These are phyloP conservation scores for Parazoanthus atlanticus DNA, from an alignment of 92 coral and sea anemone species.

Conservation along the genomic window DNA sequence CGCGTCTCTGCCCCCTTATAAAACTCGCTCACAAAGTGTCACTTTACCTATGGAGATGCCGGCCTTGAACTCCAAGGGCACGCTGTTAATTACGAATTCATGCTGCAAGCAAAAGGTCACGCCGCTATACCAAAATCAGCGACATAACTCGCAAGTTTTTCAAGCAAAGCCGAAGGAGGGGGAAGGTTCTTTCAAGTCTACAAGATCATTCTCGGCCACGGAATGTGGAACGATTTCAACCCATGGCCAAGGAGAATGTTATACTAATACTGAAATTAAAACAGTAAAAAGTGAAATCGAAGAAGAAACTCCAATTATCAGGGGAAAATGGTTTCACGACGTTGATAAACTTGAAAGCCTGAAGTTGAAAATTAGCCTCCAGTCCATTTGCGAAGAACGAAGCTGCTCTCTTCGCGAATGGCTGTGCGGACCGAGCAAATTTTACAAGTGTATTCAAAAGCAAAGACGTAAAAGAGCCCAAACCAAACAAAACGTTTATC, in stretches of 20 bases:
- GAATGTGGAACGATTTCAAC: not conserved
- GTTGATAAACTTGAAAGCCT: constrained; percentile 63
- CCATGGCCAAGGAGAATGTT: not conserved
- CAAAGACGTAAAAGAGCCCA: constrained; percentile 34
- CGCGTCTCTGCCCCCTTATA: constrained; percentile 54
- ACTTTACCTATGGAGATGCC: constrained; percentile 66
- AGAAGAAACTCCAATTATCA: constrained; percentile 7
- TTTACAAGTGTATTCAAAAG: constrained; percentile 64
- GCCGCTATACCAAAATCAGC: not conserved
- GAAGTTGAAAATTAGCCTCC: constrained; percentile 39
- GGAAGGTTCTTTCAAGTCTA: not conserved
- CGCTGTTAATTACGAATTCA: not conserved
- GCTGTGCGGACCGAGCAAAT: constrained; percentile 59
- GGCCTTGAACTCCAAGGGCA: constrained; percentile 25
- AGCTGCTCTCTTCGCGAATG: constrained; percentile 34
- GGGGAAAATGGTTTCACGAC: constrained; percentile 59
- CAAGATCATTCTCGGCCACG: not conserved
- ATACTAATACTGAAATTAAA: not conserved
- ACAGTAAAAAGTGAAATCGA: not conserved
- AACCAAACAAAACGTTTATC: not conserved
- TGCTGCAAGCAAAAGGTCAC: not conserved
- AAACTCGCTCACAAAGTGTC: constrained; percentile 48
- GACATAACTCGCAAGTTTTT: not conserved
- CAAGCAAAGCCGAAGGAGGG: not conserved
- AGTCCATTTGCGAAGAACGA: constrained; percentile 35